phyloP scores from a whole-genome alignment of 2,888 invertebrate genomes.

The Euproctis similis region DNA sequence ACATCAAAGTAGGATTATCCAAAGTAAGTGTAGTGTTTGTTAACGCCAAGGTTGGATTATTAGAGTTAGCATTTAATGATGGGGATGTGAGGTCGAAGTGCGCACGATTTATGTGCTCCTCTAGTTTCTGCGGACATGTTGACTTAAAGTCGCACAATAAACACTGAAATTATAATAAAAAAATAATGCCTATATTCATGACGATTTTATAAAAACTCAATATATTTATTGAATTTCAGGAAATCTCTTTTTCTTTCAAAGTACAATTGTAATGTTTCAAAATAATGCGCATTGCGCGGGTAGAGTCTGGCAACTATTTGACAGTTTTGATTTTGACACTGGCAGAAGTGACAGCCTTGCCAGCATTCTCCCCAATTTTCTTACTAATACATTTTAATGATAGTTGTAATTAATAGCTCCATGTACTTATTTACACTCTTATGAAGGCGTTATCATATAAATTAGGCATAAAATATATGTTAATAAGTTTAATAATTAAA shows the following conservation, averaged over 20 bases:
- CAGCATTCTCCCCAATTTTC: no score
- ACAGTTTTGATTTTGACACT: background rate
- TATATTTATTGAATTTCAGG: no score
- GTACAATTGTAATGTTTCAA: background rate
- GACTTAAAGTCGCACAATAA: constrained; percentile 86
- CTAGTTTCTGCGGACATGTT: constrained; percentile 82
- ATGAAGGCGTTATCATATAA: no score
- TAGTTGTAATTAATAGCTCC: no score
- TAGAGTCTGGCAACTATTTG: background rate
- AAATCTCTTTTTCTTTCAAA: no score
- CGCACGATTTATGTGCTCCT: constrained; percentile 89
- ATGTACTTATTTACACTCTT: no score
- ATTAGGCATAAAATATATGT: no score
- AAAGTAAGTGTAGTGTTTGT: constrained; percentile 49
- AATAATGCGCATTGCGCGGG: constrained; percentile 2
- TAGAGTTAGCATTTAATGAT: constrained; percentile 68
- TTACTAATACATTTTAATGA: no score
- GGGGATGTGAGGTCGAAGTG: constrained; percentile 89
- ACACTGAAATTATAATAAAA: constrained; percentile 69
- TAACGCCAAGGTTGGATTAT: constrained; percentile 46
- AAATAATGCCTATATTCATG: background rate
- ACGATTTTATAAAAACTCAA: background rate
- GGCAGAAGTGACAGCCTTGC: no score
- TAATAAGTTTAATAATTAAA: background rate
- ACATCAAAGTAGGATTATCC: constrained; percentile 43